phyloP scores from a whole-genome alignment of 2,113 vertebrate species.

The Ovibos moschatus region DNA sequence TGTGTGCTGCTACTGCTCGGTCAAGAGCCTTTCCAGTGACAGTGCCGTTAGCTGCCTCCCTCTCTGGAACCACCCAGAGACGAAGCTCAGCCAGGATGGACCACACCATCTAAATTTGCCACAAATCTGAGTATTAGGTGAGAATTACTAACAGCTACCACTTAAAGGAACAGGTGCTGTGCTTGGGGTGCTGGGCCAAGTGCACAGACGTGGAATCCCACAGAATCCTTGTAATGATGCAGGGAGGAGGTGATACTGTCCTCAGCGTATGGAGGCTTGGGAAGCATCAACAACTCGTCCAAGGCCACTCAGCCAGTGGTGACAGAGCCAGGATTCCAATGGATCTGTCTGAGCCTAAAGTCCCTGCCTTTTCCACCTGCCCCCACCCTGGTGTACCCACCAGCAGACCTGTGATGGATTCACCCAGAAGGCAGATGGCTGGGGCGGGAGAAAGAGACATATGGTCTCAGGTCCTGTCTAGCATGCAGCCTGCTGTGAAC shows the following conservation, averaged over 20 bases:
- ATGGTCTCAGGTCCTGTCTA: not conserved
- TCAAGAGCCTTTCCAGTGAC: not conserved
- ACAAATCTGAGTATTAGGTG: not conserved
- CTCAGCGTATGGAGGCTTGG: not conserved
- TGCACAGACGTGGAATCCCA: not conserved
- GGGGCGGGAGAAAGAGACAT: not conserved
- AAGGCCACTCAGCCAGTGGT: not conserved
- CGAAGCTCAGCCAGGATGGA: not conserved
- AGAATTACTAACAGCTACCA: conserved; percentile 19
- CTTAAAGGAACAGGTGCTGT: not conserved
- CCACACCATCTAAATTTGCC: not conserved
- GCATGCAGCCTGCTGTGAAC: rapidly evolving
- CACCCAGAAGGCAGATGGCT: not conserved
- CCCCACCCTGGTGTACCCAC: not conserved
- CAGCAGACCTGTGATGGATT: not conserved
- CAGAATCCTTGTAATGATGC: not conserved
- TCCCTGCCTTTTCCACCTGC: not conserved
- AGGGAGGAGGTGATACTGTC: not conserved
- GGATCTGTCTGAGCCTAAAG: not conserved
- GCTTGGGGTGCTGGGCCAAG: not conserved
- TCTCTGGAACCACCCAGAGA: not conserved
- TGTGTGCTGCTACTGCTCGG: not conserved
- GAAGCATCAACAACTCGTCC: not conserved
- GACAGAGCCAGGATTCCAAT: not conserved
- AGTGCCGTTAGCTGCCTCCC: not conserved